Evolutionary conservation across 2,113 vertebrate genomes (phyloP).

Genomic region (Xiphias gladius): DNA sequence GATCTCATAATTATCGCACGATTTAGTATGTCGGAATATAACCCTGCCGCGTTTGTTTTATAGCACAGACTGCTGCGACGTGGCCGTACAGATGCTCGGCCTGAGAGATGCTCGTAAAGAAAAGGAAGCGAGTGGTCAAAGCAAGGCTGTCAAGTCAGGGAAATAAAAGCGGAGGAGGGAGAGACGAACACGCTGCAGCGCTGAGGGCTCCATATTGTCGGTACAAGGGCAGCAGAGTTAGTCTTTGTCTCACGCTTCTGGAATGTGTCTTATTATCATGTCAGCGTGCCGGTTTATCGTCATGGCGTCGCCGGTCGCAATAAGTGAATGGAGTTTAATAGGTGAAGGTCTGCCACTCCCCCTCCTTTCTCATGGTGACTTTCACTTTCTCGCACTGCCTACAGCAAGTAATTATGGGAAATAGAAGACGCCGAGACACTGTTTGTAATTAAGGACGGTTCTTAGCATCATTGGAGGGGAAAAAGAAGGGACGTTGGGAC

Average conservation of each 20-base stretch:
- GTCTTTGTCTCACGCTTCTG: constrained; percentile 47
- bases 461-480: constrained; percentile 36
- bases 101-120: constrained; percentile 40
- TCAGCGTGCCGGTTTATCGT: constrained; percentile 60
- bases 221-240: constrained; percentile 55
- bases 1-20: neutral
- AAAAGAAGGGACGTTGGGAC: constrained; percentile 15
- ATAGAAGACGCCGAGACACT: constrained; percentile 52
- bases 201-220: constrained; percentile 54
- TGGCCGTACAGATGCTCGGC: constrained; percentile 7
- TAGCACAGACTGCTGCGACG: neutral
- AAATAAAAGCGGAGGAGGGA: constrained; percentile 55
- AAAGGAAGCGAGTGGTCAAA: constrained; percentile 56
- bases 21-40: neutral
- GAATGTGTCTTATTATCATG: constrained; percentile 52
- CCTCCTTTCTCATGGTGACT: constrained; percentile 59
- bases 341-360: constrained; percentile 54
- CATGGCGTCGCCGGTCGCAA: constrained; percentile 63
- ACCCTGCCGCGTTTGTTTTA: constrained; percentile 8
- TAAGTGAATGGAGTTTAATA: constrained; percentile 68
- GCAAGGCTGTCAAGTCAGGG: constrained; percentile 62
- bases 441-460: constrained; percentile 70
- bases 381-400: constrained; percentile 56
- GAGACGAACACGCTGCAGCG: constrained; percentile 28
- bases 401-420: constrained; percentile 72